Evolutionary conservation across 2,797 vertebrate species (phyloP).

Genomic region (Natrix natrix): DNA sequence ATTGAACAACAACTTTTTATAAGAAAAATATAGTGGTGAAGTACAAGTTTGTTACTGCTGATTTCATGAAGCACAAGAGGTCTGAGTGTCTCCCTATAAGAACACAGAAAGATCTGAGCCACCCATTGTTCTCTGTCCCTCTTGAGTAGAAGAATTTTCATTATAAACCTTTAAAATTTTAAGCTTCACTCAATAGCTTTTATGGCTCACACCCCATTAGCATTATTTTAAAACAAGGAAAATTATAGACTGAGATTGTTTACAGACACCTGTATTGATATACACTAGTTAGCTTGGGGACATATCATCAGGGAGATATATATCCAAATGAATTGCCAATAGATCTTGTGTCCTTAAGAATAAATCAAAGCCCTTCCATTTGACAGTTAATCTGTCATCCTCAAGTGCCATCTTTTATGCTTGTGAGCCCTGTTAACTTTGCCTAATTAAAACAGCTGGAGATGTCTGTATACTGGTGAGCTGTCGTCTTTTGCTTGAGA

Average conservation of each 20-base stretch:
- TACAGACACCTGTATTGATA: background rate
- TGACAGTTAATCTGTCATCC: background rate
- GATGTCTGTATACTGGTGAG: constrained; percentile 18
- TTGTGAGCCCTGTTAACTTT: background rate
- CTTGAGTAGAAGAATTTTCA: background rate
- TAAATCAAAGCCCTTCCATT: constrained; percentile 10
- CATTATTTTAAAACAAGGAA: background rate
- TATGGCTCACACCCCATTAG: background rate
- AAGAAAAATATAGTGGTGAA: background rate
- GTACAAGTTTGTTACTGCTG: background rate
- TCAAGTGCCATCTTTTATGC: background rate
- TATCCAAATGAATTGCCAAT: background rate
- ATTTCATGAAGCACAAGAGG: background rate
- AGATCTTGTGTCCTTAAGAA: background rate
- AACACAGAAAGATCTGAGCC: background rate
- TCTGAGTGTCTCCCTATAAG: background rate
- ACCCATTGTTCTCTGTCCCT: background rate
- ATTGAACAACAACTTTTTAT: background rate
- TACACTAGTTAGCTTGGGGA: background rate
- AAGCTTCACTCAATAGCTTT: background rate
- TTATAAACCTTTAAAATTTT: background rate
- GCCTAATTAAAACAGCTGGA: background rate
- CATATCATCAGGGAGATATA: background rate
- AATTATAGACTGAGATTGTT: background rate
- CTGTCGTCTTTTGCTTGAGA: background rate